These are phyloP conservation scores for Betta splendens DNA, from an alignment of 2,797 vertebrate genomes.

Conservation along the genomic window DNA sequence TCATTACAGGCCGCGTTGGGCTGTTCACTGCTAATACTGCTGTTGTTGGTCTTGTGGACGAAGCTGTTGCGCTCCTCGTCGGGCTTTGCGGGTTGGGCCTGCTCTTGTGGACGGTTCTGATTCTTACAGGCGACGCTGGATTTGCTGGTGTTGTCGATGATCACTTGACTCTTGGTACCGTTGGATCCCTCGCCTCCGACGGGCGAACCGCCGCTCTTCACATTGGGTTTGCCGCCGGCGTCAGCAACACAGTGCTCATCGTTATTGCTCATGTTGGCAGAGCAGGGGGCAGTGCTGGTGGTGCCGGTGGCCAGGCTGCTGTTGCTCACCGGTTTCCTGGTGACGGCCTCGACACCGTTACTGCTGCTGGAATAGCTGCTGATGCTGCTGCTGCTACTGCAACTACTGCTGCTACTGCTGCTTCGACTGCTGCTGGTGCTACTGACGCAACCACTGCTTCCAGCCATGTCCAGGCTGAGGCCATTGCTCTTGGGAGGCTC, in stretches of 20 bases:
- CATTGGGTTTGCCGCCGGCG: slow-evolving; percentile 55
- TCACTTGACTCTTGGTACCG: slow-evolving; percentile 66
- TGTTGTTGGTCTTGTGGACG: slow-evolving; percentile 78
- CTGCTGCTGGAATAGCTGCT: slow-evolving; percentile 75
- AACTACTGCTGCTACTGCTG: slow-evolving; percentile 66
- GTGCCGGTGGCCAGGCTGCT: slow-evolving; percentile 58
- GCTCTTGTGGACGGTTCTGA: slow-evolving; percentile 65
- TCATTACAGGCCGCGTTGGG: slow-evolving; percentile 69
- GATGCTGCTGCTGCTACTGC: slow-evolving; percentile 78
- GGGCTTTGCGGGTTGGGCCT: slow-evolving; percentile 35
- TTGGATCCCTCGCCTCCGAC: slow-evolving; percentile 52
- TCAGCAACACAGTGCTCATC: slow-evolving; percentile 64
- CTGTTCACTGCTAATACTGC: slow-evolving; percentile 69
- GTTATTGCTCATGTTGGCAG: slow-evolving; percentile 73
- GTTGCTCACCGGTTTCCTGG: slow-evolving; percentile 59
- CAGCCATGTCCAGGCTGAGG: slow-evolving; percentile 61
- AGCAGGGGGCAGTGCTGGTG: slow-evolving; percentile 60
- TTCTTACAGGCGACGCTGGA: slow-evolving; percentile 65
- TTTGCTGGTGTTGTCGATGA: slow-evolving; percentile 78
- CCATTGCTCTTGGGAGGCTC: slow-evolving; percentile 77
- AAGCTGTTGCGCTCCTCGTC: slow-evolving; percentile 57
- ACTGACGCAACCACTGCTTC: slow-evolving; percentile 70
- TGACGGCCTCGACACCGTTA: slow-evolving; percentile 65
- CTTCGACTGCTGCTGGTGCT: slow-evolving; percentile 75
- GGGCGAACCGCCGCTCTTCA: slow-evolving; percentile 56